A percentile compares a stretch with the other conserved stretches of the same genome.
Evolutionary conservation across 2,113 vertebrate species (phyloP).

Genomic region (Lates calcarifer): DNA sequence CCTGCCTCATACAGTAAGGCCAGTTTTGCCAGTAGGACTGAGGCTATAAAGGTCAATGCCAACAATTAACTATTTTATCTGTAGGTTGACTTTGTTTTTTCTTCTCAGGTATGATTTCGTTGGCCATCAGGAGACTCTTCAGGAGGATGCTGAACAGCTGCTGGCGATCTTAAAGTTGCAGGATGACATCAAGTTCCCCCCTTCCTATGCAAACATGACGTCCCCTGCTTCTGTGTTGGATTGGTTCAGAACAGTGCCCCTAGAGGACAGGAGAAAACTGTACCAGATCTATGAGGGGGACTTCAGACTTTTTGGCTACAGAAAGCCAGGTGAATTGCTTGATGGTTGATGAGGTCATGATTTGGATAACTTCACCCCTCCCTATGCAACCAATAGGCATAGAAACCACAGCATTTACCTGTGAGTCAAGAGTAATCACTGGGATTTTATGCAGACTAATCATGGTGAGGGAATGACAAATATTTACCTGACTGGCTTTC

Average conservation of each 20-base stretch:
- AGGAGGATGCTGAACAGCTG: slow-evolving; percentile 43
- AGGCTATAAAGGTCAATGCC: neutral
- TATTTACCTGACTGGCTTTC: neutral
- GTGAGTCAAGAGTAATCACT: neutral
- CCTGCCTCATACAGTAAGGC: slow-evolving; percentile 60
- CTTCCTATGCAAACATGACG: slow-evolving; percentile 29
- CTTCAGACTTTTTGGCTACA: slow-evolving; percentile 63
- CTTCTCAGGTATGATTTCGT: slow-evolving; percentile 64
- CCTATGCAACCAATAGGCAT: neutral
- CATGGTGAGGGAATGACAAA: neutral
- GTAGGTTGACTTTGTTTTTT: neutral
- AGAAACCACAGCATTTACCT: neutral
- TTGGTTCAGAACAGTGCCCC: slow-evolving; percentile 45
- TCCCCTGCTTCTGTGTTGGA: accelerated
- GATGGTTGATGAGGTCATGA: slow-evolving; percentile 9
- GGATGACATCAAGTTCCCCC: slow-evolving; percentile 35
- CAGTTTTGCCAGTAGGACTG: neutral
- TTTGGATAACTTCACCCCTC: neutral
- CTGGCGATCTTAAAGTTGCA: slow-evolving; percentile 31
- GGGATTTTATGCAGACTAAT: neutral
- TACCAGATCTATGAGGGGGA: slow-evolving; percentile 53
- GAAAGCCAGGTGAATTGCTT: slow-evolving; percentile 8
- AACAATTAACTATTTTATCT: neutral
- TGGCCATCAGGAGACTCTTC: slow-evolving; percentile 64
- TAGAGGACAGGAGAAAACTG: slow-evolving; percentile 55